phyloP scores from a whole-genome alignment of 2,888 invertebrate species.

The Antitype chi region DNA sequence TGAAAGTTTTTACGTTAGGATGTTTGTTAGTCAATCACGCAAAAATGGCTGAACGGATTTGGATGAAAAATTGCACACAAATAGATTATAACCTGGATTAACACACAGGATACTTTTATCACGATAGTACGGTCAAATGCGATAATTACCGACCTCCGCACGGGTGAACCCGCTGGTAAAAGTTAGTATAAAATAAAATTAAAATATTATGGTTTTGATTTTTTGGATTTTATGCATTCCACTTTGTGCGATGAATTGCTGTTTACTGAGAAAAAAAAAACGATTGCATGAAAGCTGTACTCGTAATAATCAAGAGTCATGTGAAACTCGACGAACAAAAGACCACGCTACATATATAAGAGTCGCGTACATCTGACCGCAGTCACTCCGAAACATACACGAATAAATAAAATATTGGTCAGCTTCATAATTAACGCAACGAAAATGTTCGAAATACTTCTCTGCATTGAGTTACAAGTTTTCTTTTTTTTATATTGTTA shows the following conservation, averaged over 20 bases:
- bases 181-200: too few relatives aligned
- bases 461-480: slow-evolving; percentile 30
- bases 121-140: too few relatives aligned
- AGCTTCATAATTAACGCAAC: slow-evolving; percentile 32
- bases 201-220: too few relatives aligned
- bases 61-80: too few relatives aligned
- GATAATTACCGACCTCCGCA: too few relatives aligned
- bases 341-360: not conserved
- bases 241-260: slow-evolving; percentile 14
- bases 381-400: slow-evolving; percentile 24
- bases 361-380: slow-evolving; percentile 12
- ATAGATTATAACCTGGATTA: too few relatives aligned
- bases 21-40: too few relatives aligned
- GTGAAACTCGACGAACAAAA: slow-evolving; percentile 28
- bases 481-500: too few relatives aligned
- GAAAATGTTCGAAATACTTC: slow-evolving; percentile 14
- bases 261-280: slow-evolving; percentile 14
- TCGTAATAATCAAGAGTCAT: slow-evolving; percentile 25
- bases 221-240: not conserved
- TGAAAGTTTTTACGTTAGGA: too few relatives aligned
- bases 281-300: slow-evolving; percentile 19
- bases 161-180: too few relatives aligned
- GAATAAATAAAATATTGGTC: slow-evolving; percentile 23
- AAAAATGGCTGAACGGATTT: too few relatives aligned
- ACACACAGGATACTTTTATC: too few relatives aligned